phyloP scores from a whole-genome alignment of 2,113 vertebrate species.

The Sander lucioperca region DNA sequence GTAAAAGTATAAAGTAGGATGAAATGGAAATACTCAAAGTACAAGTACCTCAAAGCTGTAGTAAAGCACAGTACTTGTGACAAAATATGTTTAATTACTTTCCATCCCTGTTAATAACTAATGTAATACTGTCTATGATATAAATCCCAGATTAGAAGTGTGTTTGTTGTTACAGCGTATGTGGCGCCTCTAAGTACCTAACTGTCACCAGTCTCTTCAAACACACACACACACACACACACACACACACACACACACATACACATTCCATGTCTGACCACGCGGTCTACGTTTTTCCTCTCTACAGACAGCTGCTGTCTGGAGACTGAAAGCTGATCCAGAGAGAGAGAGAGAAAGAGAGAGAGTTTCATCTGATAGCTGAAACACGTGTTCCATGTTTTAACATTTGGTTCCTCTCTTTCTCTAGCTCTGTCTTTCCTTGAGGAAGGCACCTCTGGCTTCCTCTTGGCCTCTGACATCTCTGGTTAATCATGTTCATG shows the following conservation, averaged over 20 bases:
- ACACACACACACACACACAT: constrained; percentile 30
- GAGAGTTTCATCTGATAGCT: constrained; percentile 69
- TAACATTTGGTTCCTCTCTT: constrained; percentile 56
- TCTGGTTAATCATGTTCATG: constrained; percentile 28
- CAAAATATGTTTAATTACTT: neutral
- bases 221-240: constrained; percentile 9
- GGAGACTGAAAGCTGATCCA: constrained; percentile 72
- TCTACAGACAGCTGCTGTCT: constrained; percentile 77
- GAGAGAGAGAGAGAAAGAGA: constrained; percentile 25
- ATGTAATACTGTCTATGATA: neutral
- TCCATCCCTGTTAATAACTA: neutral
- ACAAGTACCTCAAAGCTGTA: neutral
- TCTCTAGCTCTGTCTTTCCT: constrained; percentile 44
- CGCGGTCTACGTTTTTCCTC: constrained; percentile 63
- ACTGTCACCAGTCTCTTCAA: constrained; percentile 48
- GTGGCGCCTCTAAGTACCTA: constrained; percentile 41
- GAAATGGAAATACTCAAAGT: neutral
- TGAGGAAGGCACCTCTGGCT: constrained; percentile 44
- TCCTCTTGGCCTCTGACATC: constrained; percentile 61
- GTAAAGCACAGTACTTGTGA: neutral
- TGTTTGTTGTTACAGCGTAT: constrained; percentile 21
- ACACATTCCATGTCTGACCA: constrained; percentile 65
- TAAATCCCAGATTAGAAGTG: neutral
- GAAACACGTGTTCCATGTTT: constrained; percentile 76
- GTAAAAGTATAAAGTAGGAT: neutral